Conservation (phyloP, 2,888 invertebrate genomes). For the Harpalus rufipes region DNA sequence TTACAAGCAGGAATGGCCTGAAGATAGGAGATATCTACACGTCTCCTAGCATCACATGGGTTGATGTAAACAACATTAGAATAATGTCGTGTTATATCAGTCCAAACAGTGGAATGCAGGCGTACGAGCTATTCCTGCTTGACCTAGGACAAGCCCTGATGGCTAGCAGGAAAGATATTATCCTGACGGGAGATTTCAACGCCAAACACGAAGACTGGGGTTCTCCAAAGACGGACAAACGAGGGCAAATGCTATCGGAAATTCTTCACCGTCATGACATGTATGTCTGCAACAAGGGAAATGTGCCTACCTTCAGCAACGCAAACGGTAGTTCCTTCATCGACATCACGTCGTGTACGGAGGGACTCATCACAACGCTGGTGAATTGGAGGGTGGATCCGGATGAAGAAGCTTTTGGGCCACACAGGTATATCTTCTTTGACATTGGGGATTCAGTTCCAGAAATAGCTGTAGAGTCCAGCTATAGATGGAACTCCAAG, state of each 20-base stretch:
- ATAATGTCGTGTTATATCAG: neutral
- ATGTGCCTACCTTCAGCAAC: neutral
- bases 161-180: too few relatives aligned
- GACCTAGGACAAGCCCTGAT: too few relatives aligned
- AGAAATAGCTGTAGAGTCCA: neutral
- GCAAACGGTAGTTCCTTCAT: slow-evolving; percentile 19
- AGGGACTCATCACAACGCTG: neutral
- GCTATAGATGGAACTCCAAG: neutral
- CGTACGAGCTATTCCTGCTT: too few relatives aligned
- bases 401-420: neutral
- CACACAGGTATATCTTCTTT: slow-evolving; percentile 25
- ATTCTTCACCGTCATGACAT: too few relatives aligned
- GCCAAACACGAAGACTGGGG: too few relatives aligned
- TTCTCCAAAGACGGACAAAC: too few relatives aligned
- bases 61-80: neutral
- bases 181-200: too few relatives aligned
- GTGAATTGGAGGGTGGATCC: slow-evolving; percentile 4
- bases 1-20: neutral
- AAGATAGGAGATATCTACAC: neutral
- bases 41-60: neutral
- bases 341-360: slow-evolving; percentile 7
- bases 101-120: neutral
- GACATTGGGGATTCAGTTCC: neutral
- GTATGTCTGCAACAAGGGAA: neutral
- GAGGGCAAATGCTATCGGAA: too few relatives aligned